Evolutionary conservation across 1,140 invertebrate species (phyloP), one percentile per base, ranked within the genome.

Genomic region (Drosophila setifemur): DNA sequence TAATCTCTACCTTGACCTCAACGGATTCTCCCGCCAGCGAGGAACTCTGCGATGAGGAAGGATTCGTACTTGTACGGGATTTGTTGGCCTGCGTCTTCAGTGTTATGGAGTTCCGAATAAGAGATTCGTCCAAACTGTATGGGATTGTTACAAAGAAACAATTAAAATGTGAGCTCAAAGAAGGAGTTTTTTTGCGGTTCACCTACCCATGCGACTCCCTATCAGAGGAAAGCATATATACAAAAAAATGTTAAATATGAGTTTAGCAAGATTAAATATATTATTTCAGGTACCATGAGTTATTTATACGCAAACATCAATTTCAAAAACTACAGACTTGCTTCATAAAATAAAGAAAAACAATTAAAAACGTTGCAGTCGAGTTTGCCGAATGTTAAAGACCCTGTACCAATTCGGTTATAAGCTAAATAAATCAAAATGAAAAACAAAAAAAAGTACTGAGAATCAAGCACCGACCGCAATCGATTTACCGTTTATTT

Each of bases 121-220:
- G 66, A 0, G 90, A 88, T 70, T 95, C 94, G 58, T 94, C 93
- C 75, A 94, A 82, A 44, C 94, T 94, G 76, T n/a, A 35, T 28
- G 3, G 14, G 12, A 8, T 1, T n/a, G 4, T 4, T 18, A 28
- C 35, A 12, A 11, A 11, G 1, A 2, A 9, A 29, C 3, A 5
- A 37, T 37, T 25, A 23, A 16, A 18, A 9, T 5, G 14, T n/a
- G n/a, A 12, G 2, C 2, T 28, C 0, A 7, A 11, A 4, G 12
- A 26, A 23, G 16, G 4, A 11, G 1, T 1, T 8, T 28, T 0
- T 12, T 0, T n/a, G 6, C 16, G 5, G 7, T 16, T 28, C 28
- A 85, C 88, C 58, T 89, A 90, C 89, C 86, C 88, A 70, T 90
- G 89, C 11, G 88, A 90, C 31, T 90, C 88, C n/a, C 88, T 89